phyloP scores from a whole-genome alignment of 2,113 vertebrate species.

The Panthera uncia region DNA sequence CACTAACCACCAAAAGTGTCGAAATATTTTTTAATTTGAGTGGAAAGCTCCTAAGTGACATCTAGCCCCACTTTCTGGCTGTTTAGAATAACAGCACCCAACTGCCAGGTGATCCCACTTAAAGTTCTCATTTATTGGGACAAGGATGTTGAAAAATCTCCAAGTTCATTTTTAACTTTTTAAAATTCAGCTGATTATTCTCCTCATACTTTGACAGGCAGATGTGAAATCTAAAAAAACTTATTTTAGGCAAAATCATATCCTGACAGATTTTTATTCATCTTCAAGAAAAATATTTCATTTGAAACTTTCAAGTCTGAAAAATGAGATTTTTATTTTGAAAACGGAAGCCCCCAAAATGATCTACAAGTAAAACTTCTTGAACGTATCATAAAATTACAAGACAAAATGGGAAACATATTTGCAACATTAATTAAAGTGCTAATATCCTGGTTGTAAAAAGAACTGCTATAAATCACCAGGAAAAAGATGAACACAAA shows the following conservation, averaged over 20 bases:
- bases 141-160: neutral
- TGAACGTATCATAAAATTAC: neutral
- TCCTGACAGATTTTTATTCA: neutral
- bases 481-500: neutral
- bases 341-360: conserved; percentile 26
- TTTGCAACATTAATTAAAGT: neutral
- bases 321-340: conserved; percentile 46
- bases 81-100: neutral
- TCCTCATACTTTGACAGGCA: neutral
- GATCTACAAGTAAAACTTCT: conserved; percentile 25
- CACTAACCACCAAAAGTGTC: neutral
- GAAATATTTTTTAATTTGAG: neutral
- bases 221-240: conserved; percentile 20
- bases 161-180: neutral
- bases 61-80: neutral
- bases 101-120: neutral
- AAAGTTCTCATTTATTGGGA: neutral
- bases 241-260: conserved; percentile 9
- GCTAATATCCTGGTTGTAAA: conserved; percentile 2
- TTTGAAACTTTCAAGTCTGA: neutral
- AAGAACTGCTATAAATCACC: neutral
- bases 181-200: neutral
- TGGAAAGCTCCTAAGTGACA: neutral
- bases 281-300: neutral
- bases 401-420: neutral